Evolutionary conservation across 2,797 vertebrate species (phyloP).

Genomic region (Rousettus madagascariensis): DNA sequence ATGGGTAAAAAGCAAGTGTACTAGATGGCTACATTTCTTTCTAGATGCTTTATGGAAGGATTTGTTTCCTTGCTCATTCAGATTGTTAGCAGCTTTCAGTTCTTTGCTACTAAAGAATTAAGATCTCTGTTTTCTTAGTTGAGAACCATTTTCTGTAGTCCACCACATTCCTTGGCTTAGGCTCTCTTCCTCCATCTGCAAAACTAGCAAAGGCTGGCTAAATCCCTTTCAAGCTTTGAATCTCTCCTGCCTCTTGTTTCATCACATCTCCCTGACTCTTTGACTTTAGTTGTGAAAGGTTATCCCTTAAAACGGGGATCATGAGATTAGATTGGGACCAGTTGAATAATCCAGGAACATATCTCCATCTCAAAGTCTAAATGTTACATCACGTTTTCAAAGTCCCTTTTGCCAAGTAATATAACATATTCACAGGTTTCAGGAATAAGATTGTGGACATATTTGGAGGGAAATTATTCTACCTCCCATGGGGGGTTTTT

Average conservation of each 20-base stretch:
- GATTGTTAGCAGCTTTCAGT: background rate
- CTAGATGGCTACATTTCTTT: background rate
- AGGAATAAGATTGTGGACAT: background rate
- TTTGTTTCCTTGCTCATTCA: background rate
- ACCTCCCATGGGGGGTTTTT: background rate
- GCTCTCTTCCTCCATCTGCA: background rate
- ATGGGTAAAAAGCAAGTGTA: background rate
- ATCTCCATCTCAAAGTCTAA: background rate
- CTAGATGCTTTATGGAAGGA: accelerated
- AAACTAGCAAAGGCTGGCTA: background rate
- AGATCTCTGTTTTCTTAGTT: background rate
- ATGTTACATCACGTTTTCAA: background rate
- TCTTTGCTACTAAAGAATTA: background rate
- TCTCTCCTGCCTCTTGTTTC: background rate
- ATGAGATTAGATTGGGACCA: background rate
- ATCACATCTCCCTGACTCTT: background rate
- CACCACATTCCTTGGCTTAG: background rate
- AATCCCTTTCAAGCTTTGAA: background rate
- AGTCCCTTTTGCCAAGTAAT: background rate
- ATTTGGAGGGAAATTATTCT: background rate
- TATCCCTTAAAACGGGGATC: background rate
- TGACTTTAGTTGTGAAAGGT: background rate
- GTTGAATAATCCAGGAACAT: background rate
- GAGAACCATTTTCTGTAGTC: background rate
- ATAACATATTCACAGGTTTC: background rate